phyloP scores from a whole-genome alignment of 2,888 invertebrate genomes.

The Tetranychus truncatus region DNA sequence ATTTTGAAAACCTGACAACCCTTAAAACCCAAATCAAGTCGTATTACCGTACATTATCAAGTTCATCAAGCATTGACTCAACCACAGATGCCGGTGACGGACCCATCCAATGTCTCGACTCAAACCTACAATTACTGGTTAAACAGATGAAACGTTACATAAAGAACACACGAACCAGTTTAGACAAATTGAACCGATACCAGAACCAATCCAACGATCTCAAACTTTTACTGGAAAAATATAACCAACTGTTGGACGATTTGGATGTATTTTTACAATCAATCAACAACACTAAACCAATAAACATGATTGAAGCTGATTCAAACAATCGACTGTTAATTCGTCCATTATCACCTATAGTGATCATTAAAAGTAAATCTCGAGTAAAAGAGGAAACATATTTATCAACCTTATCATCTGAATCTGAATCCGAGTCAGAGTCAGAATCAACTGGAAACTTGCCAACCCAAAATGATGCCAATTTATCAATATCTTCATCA shows the following conservation, averaged over 20 bases:
- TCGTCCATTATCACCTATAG: background rate
- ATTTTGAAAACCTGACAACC: no score
- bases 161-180: background rate
- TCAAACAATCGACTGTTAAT: background rate
- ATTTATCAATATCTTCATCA: background rate
- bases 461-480: background rate
- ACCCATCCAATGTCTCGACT: no score
- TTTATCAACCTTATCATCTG: background rate
- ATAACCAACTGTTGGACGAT: background rate
- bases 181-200: background rate
- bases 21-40: no score
- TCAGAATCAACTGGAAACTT: background rate
- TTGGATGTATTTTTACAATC: background rate
- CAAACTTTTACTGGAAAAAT: background rate
- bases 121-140: no score
- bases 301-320: background rate
- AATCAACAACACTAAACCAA: background rate
- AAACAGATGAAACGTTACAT: no score
- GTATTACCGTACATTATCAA: no score
- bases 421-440: background rate
- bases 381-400: background rate
- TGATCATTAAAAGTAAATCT: background rate
- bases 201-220: background rate
- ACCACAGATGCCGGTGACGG: no score
- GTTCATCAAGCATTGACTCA: no score